Percentiles rank a stretch among this genome's conserved stretches.
Evolutionary conservation across 2,888 invertebrate genomes (phyloP).

Genomic region (Gortyna flavago): DNA sequence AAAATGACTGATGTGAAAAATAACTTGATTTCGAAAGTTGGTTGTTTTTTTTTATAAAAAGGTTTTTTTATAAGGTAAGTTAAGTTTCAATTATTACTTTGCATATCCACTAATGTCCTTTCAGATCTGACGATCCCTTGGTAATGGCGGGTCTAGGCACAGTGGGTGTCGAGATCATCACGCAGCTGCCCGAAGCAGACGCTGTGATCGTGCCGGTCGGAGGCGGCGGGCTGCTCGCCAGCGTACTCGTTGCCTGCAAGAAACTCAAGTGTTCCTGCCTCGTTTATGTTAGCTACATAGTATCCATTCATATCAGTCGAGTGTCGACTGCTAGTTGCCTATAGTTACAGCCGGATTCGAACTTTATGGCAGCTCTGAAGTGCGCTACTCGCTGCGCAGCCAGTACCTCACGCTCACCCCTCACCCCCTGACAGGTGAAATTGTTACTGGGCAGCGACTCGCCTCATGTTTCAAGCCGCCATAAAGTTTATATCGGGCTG

Average conservation of each 20-base stretch:
- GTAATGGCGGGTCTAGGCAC: constrained; percentile 86
- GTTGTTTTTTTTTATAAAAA: neutral
- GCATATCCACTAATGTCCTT: neutral
- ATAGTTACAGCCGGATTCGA: neutral
- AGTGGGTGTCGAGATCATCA: constrained; percentile 84
- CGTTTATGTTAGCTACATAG: constrained; percentile 78
- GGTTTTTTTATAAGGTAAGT: too few relatives aligned
- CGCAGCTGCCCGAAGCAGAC: constrained; percentile 85
- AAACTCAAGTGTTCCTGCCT: constrained; percentile 86
- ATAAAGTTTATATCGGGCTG: neutral
- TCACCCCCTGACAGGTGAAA: too few relatives aligned
- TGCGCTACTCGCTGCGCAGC: neutral
- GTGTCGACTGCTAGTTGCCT: neutral
- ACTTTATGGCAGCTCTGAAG: neutral
- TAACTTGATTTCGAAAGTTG: too few relatives aligned
- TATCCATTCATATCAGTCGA: neutral
- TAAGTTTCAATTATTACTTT: neutral
- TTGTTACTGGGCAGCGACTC: too few relatives aligned
- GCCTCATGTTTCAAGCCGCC: too few relatives aligned
- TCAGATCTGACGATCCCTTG: constrained; percentile 80
- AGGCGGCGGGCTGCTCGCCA: constrained; percentile 79
- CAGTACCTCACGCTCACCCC: too few relatives aligned
- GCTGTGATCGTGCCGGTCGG: constrained; percentile 85
- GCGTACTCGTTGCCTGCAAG: constrained; percentile 85
- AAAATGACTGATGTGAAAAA: too few relatives aligned